Conservation (phyloP, 2,113 vertebrate species). For the Chauna torquata region DNA sequence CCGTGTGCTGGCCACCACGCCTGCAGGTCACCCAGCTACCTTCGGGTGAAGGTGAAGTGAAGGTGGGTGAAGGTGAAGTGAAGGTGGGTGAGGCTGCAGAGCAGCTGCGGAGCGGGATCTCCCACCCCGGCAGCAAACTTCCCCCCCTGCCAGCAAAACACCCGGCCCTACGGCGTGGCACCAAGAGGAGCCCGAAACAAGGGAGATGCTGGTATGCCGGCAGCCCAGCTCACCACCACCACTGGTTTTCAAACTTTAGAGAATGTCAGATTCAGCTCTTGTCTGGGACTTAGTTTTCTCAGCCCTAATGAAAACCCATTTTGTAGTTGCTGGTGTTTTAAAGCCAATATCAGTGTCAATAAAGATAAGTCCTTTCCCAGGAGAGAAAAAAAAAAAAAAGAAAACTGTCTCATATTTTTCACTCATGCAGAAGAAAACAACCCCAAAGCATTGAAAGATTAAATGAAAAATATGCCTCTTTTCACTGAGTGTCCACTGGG, state of each 20-base stretch:
- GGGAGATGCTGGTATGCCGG: background rate
- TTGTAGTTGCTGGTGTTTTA: background rate
- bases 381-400: background rate
- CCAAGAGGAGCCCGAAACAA: background rate
- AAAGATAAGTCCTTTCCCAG: background rate
- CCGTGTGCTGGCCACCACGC: background rate
- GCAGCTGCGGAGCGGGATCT: fast-evolving
- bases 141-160: background rate
- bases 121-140: background rate
- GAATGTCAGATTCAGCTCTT: background rate
- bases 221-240: background rate
- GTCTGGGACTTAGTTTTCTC: background rate
- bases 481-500: background rate
- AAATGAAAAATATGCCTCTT: conserved; percentile 23
- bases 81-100: too few species aligned
- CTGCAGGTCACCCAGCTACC: too few species aligned
- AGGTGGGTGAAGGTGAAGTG: too few species aligned
- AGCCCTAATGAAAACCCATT: background rate
- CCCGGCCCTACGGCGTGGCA: background rate
- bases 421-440: conserved; percentile 31
- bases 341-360: background rate
- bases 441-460: conserved; percentile 5
- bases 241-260: background rate
- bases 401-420: background rate
- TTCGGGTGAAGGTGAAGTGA: too few species aligned